Conservation (phyloP, 2,888 invertebrate genomes). For the Steinernema carpocapsae region DNA sequence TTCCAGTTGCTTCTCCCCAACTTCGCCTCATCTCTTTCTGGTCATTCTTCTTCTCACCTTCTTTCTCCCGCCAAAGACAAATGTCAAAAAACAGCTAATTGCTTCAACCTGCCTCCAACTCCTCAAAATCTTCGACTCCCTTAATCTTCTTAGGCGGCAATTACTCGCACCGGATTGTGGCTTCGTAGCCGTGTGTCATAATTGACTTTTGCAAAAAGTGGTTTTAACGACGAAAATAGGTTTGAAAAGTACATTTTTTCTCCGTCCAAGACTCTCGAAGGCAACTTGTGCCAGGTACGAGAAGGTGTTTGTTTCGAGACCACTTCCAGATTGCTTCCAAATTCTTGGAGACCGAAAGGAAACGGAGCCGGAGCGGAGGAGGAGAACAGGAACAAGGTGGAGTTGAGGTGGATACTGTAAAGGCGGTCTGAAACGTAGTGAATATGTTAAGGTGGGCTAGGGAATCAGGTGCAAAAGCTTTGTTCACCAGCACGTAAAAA, state of each 20-base stretch:
- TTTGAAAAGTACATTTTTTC: slow-evolving; percentile 30
- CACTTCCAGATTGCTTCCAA: slow-evolving; percentile 10
- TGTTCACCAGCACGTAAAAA: no score
- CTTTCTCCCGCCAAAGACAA: not conserved
- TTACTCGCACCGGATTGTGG: slow-evolving; percentile 29
- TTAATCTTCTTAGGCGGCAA: slow-evolving; percentile 1
- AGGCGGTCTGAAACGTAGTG: not conserved
- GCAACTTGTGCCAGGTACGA: slow-evolving; percentile 32
- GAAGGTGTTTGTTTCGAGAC: not conserved
- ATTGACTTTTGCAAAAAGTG: slow-evolving; percentile 35
- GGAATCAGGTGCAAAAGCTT: no score
- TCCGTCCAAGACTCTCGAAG: not conserved
- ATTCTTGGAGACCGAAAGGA: slow-evolving; percentile 7
- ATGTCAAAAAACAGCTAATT: not conserved
- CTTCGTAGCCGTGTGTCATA: slow-evolving; percentile 25
- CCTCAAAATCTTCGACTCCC: not conserved
- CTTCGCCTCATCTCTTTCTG: no score
- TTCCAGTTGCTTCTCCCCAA: no score
- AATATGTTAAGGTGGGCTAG: no score
- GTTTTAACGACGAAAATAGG: slow-evolving; percentile 29
- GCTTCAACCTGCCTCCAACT: not conserved
- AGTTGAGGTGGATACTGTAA: not conserved
- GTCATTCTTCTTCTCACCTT: no score
- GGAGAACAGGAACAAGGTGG: not conserved
- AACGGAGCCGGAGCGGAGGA: not conserved